Percentiles rank a stretch among this genome's conserved stretches.
These are phyloP conservation scores for Aphelenchoides avenae DNA, from an alignment of 1,140 invertebrate genomes.

Conservation along the genomic window DNA sequence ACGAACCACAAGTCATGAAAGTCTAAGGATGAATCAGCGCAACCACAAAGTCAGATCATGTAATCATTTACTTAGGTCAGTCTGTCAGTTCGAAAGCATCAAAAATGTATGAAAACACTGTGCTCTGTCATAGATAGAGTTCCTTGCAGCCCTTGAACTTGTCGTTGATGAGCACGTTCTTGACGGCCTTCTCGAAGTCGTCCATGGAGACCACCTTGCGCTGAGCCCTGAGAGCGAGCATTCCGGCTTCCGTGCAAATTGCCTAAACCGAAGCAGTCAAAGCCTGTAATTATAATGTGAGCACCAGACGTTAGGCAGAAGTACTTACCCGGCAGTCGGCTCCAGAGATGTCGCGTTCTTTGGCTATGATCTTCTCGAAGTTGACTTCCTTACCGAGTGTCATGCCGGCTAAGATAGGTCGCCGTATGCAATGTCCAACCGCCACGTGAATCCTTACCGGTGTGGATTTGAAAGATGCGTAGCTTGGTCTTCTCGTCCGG, in stretches of 20 bases:
- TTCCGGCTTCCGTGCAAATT: constrained; percentile 46
- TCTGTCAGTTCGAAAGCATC: no score
- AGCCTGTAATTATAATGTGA: neutral
- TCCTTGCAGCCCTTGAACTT: constrained; percentile 33
- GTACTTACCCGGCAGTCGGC: constrained; percentile 42
- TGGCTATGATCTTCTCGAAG: constrained; percentile 37
- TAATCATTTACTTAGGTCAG: no score
- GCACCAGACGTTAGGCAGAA: no score
- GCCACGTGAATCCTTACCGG: no score
- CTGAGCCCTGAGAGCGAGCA: constrained; percentile 41
- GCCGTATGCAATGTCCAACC: no score
- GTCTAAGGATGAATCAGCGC: no score
- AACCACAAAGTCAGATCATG: no score
- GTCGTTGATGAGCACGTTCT: constrained; percentile 31
- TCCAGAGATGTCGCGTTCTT: constrained; percentile 46
- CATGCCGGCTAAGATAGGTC: constrained; percentile 50
- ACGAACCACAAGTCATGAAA: no score
- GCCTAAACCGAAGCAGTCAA: constrained; percentile 25
- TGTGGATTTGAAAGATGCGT: constrained; percentile 51
- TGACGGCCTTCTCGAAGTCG: constrained; percentile 42
- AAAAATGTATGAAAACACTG: no score
- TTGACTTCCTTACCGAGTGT: constrained; percentile 43
- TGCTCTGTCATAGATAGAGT: constrained; percentile 34
- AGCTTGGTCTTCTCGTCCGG: constrained; percentile 61
- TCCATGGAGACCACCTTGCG: constrained; percentile 33